A percentile compares a stretch with the other conserved stretches of the same genome.
Conservation (phyloP, 2,888 invertebrate genomes). For the Schizotus pectinicornis region DNA sequence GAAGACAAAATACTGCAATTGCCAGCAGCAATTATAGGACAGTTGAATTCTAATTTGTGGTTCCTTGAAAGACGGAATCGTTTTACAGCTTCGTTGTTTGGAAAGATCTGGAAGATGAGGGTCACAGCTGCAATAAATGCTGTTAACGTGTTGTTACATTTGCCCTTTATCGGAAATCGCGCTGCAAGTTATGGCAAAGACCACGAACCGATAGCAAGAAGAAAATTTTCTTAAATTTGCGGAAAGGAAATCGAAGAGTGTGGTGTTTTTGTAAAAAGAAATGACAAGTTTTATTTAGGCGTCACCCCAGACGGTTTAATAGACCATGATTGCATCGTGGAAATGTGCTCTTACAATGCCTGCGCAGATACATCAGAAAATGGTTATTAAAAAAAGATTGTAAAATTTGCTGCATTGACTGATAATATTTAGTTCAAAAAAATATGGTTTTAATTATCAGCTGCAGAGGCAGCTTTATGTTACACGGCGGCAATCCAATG, state of each 20-base stretch:
- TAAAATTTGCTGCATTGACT: background rate
- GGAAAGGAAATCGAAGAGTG: background rate
- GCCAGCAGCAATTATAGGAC: too few relatives aligned
- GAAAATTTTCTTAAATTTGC: background rate
- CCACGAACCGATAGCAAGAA: conserved; percentile 14
- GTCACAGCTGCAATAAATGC: too few relatives aligned
- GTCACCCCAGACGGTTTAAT: conserved; percentile 23
- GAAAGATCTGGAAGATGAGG: too few relatives aligned
- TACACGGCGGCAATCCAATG: too few relatives aligned
- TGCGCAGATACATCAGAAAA: conserved; percentile 29
- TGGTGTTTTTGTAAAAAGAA: conserved; percentile 10
- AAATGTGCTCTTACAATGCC: conserved; percentile 19
- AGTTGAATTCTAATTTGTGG: too few relatives aligned
- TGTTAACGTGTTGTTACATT: too few relatives aligned
- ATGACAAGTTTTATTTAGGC: conserved; percentile 9
- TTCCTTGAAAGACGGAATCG: too few relatives aligned
- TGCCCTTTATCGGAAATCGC: conserved; percentile 17
- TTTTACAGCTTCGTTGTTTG: too few relatives aligned
- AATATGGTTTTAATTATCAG: too few relatives aligned
- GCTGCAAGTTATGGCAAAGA: conserved; percentile 9
- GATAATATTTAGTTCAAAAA: too few relatives aligned
- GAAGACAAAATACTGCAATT: too few relatives aligned
- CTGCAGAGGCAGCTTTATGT: too few relatives aligned
- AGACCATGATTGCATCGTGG: conserved; percentile 8
- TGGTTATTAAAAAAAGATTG: conserved; percentile 24